Conservation (phyloP, 2,888 invertebrate genomes). For the Agrotis puta region DNA sequence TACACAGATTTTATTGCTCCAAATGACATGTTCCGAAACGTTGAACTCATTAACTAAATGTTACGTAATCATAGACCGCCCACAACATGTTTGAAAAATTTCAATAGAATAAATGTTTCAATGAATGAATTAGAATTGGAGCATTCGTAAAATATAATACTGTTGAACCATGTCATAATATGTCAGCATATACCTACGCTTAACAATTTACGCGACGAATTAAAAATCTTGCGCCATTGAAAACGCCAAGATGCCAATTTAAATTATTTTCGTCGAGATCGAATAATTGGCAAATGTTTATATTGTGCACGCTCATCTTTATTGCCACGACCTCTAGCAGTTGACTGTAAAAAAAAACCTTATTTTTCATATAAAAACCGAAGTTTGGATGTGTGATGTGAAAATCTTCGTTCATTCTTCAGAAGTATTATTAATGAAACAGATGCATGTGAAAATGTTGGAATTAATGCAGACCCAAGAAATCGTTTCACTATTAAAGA, state of each 20-base stretch:
- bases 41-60: conserved; percentile 71
- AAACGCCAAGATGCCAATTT: conserved; percentile 39
- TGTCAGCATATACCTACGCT: conserved; percentile 48
- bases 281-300: conserved; percentile 34
- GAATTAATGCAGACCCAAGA: not conserved
- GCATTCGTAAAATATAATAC: conserved; percentile 61
- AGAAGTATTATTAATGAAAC: conserved; percentile 22
- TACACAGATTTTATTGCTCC: conserved; percentile 74
- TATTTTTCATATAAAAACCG: conserved; percentile 9
- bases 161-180: conserved; percentile 67
- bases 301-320: conserved; percentile 36
- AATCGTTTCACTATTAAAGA: not conserved
- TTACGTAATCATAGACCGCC: conserved; percentile 63
- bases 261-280: conserved; percentile 40
- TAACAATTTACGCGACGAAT: conserved; percentile 55
- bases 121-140: conserved; percentile 64
- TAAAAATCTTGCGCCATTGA: conserved; percentile 47
- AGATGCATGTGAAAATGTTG: not conserved
- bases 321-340: conserved; percentile 27
- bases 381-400: conserved; percentile 7
- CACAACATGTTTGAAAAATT: conserved; percentile 60
- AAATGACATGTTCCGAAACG: conserved; percentile 80
- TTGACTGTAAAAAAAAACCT: conserved; percentile 17
- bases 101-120: conserved; percentile 64
- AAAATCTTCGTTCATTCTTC: conserved; percentile 17